phyloP scores from a whole-genome alignment of 2,888 invertebrate species.

The Neoaliturus tenellus region DNA sequence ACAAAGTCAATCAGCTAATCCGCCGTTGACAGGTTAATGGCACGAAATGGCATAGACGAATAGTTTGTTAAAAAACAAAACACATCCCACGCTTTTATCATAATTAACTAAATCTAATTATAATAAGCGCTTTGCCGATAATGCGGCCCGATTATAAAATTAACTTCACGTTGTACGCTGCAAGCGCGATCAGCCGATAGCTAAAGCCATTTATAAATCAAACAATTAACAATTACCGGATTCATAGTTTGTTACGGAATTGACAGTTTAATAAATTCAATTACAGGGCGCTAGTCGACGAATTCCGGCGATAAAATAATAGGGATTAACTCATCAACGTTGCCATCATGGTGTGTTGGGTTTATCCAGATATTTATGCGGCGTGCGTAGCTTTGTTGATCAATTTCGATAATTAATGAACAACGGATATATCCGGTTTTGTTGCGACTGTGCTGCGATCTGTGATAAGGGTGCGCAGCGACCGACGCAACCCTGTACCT shows the following conservation, averaged over 20 bases:
- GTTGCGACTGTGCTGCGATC: neutral
- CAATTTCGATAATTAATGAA: slow-evolving; percentile 50
- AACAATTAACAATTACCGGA: slow-evolving; percentile 32
- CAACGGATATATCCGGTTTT: neutral
- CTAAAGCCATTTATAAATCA: slow-evolving; percentile 38
- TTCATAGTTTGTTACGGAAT: slow-evolving; percentile 15
- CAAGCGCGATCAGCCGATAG: neutral
- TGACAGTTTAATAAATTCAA: slow-evolving; percentile 33
- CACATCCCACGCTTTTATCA: neutral
- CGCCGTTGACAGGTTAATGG: neutral
- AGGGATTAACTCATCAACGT: slow-evolving; percentile 27
- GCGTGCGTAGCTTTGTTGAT: slow-evolving; percentile 17
- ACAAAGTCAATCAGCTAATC: neutral
- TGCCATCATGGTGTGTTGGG: slow-evolving; percentile 8
- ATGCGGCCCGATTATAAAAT: neutral
- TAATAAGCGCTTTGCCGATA: neutral
- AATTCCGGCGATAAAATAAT: slow-evolving; percentile 40
- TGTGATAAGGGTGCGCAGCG: neutral
- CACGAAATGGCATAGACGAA: neutral
- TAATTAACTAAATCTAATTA: slow-evolving; percentile 4
- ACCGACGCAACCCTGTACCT: too few relatives aligned
- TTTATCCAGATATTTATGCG: slow-evolving; percentile 36
- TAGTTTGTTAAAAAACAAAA: neutral
- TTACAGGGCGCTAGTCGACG: slow-evolving; percentile 15
- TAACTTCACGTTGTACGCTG: neutral